A percentile compares a stretch with the other conserved stretches of the same genome.
Conservation (phyloP, 2,888 invertebrate species). For the Hypselothyrea guttata region DNA sequence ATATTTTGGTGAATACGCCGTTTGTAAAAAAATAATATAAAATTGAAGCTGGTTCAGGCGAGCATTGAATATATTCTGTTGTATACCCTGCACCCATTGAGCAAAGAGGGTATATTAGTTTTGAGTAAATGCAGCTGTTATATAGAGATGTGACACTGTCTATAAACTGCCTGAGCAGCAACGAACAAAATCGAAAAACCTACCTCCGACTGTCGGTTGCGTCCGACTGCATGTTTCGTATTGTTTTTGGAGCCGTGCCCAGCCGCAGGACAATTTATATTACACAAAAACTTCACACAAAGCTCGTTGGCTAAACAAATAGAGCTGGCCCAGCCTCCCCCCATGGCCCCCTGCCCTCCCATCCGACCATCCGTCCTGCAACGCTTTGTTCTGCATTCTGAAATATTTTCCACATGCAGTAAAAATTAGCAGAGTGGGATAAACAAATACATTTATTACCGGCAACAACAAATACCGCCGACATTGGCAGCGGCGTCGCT, state of each 20-base stretch:
- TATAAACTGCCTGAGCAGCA: no score
- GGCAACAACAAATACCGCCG: constrained; percentile 53
- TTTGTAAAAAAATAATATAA: not conserved
- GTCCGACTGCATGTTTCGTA: constrained; percentile 11
- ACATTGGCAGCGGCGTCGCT: constrained; percentile 29
- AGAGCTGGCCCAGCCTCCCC: constrained; percentile 19
- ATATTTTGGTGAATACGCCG: no score
- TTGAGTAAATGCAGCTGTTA: no score
- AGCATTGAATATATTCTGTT: not conserved
- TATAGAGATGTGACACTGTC: no score
- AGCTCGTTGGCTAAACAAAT: constrained; percentile 54
- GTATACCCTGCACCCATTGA: no score
- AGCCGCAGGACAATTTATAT: constrained; percentile 75
- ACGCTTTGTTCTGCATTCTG: constrained; percentile 17
- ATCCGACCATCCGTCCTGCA: no score
- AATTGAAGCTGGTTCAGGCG: not conserved
- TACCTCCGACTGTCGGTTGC: no score
- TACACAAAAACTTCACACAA: constrained; percentile 62
- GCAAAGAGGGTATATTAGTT: no score
- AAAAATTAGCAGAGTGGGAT: constrained; percentile 67
- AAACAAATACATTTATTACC: constrained; percentile 76
- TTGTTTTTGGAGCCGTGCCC: constrained; percentile 46
- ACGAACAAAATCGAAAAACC: no score
- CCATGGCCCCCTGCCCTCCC: constrained; percentile 13
- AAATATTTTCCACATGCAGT: constrained; percentile 65